A percentile compares a stretch with the other conserved stretches of the same genome.
Evolutionary conservation across 2,113 vertebrate genomes (phyloP).

Genomic region (Trochalopteron elliotii): DNA sequence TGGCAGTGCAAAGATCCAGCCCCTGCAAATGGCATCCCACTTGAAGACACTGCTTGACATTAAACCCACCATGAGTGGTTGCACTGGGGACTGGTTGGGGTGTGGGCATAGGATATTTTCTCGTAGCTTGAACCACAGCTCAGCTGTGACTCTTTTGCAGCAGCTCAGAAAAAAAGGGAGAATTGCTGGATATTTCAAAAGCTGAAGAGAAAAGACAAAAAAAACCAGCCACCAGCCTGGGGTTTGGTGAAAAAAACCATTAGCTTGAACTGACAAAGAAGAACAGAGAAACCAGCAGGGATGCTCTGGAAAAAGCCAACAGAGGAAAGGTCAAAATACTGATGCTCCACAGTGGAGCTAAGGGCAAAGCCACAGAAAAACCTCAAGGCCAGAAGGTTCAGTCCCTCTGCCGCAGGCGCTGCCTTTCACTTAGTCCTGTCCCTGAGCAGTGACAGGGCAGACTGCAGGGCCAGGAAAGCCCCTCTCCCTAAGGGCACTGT

Average conservation of each 20-base stretch:
- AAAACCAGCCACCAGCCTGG: background rate
- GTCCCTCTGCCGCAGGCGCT: background rate
- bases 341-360: background rate
- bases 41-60: background rate
- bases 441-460: rapidly evolving
- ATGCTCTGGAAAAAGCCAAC: background rate
- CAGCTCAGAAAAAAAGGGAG: background rate
- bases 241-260: background rate
- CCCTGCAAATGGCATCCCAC: background rate
- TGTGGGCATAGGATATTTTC: background rate
- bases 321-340: background rate
- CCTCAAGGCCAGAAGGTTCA: background rate
- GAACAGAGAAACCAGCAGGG: background rate
- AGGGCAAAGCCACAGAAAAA: background rate
- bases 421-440: background rate
- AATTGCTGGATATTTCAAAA: background rate
- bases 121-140: background rate
- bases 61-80: background rate
- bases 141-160: background rate
- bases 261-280: background rate
- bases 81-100: background rate
- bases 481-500: too few species aligned
- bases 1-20: background rate
- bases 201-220: background rate
- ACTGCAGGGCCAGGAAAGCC: background rate